These are phyloP conservation scores for Pagrus major DNA, from an alignment of 2,113 vertebrate genomes.

Conservation along the genomic window DNA sequence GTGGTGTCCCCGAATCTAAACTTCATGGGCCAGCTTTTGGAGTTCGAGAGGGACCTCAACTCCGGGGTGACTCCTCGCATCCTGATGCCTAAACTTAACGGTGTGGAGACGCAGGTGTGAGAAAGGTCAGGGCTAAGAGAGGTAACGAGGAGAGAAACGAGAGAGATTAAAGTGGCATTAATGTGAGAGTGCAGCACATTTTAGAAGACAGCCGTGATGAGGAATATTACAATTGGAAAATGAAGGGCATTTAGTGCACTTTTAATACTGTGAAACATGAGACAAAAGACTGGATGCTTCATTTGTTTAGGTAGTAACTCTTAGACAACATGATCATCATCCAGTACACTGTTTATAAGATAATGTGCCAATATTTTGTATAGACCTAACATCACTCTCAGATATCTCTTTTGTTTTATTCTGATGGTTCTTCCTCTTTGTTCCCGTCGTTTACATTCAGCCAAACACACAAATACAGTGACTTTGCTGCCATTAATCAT, in stretches of 20 bases:
- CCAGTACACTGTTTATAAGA: constrained; percentile 66
- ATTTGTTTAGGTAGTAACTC: constrained; percentile 55
- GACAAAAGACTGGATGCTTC: constrained; percentile 59
- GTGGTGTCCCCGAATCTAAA: constrained; percentile 90
- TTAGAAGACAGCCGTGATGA: constrained; percentile 9
- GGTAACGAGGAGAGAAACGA: neutral
- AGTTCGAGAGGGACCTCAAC: constrained; percentile 90
- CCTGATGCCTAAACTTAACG: constrained; percentile 87
- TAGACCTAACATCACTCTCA: constrained; percentile 52
- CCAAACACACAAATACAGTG: constrained; percentile 26
- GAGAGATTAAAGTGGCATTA: constrained; percentile 19
- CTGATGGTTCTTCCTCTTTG: constrained; percentile 54
- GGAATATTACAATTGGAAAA: constrained; percentile 25
- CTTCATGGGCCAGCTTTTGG: constrained; percentile 90
- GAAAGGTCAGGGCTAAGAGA: constrained; percentile 17
- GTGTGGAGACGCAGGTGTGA: constrained; percentile 89
- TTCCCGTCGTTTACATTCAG: constrained; percentile 54
- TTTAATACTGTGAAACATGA: constrained; percentile 74
- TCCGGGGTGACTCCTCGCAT: constrained; percentile 89
- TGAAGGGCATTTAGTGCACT: constrained; percentile 60
- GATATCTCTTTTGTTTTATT: constrained; percentile 44
- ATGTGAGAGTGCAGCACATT: constrained; percentile 18
- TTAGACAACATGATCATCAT: constrained; percentile 62
- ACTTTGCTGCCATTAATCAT: constrained; percentile 40
- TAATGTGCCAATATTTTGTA: constrained; percentile 82